phyloP scores from a whole-genome alignment of 2,888 invertebrate species.

The Temnothorax ravouxi region DNA sequence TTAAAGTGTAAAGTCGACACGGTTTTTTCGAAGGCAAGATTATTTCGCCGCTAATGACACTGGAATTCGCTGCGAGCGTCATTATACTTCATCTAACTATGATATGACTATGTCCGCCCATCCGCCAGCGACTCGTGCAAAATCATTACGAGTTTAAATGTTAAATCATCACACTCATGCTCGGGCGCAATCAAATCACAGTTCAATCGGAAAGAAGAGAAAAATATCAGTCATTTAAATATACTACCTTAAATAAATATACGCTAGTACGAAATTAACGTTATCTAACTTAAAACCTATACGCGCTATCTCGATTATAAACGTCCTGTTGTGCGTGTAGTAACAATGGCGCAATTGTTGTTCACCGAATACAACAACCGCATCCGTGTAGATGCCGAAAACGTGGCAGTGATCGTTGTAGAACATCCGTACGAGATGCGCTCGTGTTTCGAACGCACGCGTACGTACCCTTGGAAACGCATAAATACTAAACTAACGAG shows the following conservation, averaged over 20 bases:
- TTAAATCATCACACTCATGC: conserved; percentile 69
- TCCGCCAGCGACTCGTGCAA: conserved; percentile 77
- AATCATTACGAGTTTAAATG: conserved; percentile 64
- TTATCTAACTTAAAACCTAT: conserved; percentile 36
- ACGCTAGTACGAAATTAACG: conserved; percentile 47
- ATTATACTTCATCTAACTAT: conserved; percentile 80
- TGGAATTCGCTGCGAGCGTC: conserved; percentile 79
- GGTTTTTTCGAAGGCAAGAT: conserved; percentile 54
- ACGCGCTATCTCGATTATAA: conserved; percentile 24
- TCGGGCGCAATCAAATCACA: conserved; percentile 82
- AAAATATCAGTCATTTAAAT: conserved; percentile 71
- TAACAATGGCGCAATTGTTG: conserved; percentile 25
- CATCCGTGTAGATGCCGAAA: conserved; percentile 48
- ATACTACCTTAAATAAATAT: conserved; percentile 78
- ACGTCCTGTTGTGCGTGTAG: conserved; percentile 10
- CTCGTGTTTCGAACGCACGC: conserved; percentile 2
- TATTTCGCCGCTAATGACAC: conserved; percentile 59
- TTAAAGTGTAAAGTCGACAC: conserved; percentile 56
- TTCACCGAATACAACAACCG: conserved; percentile 38
- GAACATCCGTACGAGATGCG: conserved; percentile 28
- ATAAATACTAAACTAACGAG: conserved; percentile 75
- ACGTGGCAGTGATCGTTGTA: conserved; percentile 61
- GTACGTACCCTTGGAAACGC: conserved; percentile 45
- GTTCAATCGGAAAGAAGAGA: conserved; percentile 74
- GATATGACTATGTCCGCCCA: conserved; percentile 86